These are phyloP conservation scores for Thalassophryne amazonica DNA, from an alignment of 2,797 vertebrate genomes.

Conservation along the genomic window DNA sequence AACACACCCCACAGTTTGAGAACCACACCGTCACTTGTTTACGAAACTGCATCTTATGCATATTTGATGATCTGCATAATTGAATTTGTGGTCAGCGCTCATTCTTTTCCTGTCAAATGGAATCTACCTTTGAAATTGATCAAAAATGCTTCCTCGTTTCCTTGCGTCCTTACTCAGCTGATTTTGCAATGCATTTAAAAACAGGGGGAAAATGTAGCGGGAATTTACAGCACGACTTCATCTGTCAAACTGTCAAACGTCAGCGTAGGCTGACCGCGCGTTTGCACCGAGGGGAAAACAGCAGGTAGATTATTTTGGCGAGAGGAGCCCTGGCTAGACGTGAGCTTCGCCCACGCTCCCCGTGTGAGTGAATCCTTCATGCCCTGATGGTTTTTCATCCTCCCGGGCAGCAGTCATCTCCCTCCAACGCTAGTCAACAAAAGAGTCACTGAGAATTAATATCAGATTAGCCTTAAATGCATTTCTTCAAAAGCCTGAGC, in stretches of 20 bases:
- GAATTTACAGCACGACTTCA: conserved; percentile 1
- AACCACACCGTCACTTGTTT: too few species aligned
- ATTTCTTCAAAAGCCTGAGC: not conserved
- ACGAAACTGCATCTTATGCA: not conserved
- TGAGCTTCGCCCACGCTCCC: conserved; percentile 66
- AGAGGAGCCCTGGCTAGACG: conserved; percentile 61
- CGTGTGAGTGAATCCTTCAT: conserved; percentile 70
- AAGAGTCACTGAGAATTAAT: conserved; percentile 26
- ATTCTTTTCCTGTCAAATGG: not conserved
- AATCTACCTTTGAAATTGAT: conserved; percentile 1
- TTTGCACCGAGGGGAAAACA: not conserved
- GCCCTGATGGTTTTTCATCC: conserved; percentile 59
- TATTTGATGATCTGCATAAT: not conserved
- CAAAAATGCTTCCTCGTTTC: not conserved
- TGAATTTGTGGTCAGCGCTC: not conserved
- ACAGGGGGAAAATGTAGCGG: not conserved
- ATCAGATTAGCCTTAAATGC: not conserved
- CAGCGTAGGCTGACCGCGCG: not conserved
- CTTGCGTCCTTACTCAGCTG: not conserved
- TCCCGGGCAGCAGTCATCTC: conserved; percentile 81
- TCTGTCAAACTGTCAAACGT: conserved; percentile 17
- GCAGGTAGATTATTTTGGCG: conserved; percentile 24
- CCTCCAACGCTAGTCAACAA: conserved; percentile 78
- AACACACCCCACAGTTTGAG: too few species aligned
- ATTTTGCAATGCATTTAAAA: not conserved